Evolutionary conservation across 1,140 invertebrate genomes (phyloP).

Genomic region (Drosophila varians): DNA sequence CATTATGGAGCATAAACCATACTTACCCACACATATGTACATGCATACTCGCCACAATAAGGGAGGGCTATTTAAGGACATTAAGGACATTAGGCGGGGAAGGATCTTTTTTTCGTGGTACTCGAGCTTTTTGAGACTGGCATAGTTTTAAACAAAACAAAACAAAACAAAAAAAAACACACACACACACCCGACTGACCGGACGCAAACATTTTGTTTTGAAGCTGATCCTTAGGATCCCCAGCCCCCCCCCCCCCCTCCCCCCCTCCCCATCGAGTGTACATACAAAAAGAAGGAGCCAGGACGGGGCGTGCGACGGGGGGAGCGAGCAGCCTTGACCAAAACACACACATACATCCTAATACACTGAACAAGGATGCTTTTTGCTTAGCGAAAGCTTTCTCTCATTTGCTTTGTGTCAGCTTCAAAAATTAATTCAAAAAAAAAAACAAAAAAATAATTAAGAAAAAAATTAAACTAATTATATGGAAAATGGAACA

Average conservation of each 20-base stretch:
- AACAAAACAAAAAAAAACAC: slow-evolving; percentile 15
- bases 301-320: neutral
- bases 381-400: slow-evolving; percentile 51
- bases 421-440: slow-evolving; percentile 16
- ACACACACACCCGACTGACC: slow-evolving; percentile 13
- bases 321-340: slow-evolving; percentile 20
- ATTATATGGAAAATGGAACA: slow-evolving; percentile 37
- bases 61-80: neutral
- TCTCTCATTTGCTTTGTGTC: slow-evolving; percentile 48
- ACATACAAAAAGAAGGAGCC: slow-evolving; percentile 20
- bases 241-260: too few species aligned
- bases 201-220: slow-evolving; percentile 3
- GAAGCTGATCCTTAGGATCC: slow-evolving; percentile 11
- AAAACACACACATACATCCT: slow-evolving; percentile 8
- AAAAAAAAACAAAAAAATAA: slow-evolving; percentile 11
- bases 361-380: slow-evolving; percentile 37
- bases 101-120: slow-evolving; percentile 71
- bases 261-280: slow-evolving; percentile 20
- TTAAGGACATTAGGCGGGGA: neutral
- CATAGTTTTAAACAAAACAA: slow-evolving; percentile 76
- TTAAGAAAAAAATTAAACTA: slow-evolving; percentile 32
- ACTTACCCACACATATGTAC: slow-evolving; percentile 21
- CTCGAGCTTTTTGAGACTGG: slow-evolving; percentile 84
- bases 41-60: slow-evolving; percentile 47
- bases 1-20: slow-evolving; percentile 40